Evolutionary conservation across 2,797 vertebrate species (phyloP), one percentile per base, ranked within the genome.

Genomic region (Parauchenoglanis ngamensis): DNA sequence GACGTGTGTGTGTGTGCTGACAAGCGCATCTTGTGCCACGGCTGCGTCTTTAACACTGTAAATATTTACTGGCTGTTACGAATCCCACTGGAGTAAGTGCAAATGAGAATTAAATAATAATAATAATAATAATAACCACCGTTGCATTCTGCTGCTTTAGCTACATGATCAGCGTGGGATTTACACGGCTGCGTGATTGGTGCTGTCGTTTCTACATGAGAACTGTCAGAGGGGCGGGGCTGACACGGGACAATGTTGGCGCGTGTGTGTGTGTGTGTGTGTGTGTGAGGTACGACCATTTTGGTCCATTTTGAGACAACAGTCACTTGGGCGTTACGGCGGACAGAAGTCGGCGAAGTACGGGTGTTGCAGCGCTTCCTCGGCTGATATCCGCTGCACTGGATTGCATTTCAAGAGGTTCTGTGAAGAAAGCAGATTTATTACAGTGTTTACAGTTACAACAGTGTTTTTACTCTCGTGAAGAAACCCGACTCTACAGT

Each of bases 391-490:
- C 86, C 97, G 95, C 94, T 97, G 97, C 88, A 97, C 95, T 13
- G 97, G 97, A 91, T 97, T 97, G 93, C 98, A 98, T 90, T 97
- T 97, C 93, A 98, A 93, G 94, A 98, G 96, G 92, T 97, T 98
- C 98, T 98, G 92, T 17, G 59, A 89, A 81, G 88, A 67, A 79
- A 92, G 84, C 13, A 87, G 46, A 46, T 44, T 28, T 3, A 65
- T 13, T 28, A 65, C 35, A 35, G 35, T 35, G 35, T 35, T 35
- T 35, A 35, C 57, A 19, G 19, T 59, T 59, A 59, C 11, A 28
- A 65, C 63, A 61, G 59, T 12, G 10, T 52, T 52, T 52, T 52
- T 52, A 8, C 49, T 52, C 49, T 52, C 7, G 1, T 52, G 49
- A 52, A 52, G 49, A 52, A 52, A 52, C 10, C 49, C 10, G 8